phyloP scores from a whole-genome alignment of 2,797 vertebrate species.

The Caiman crocodilus region DNA sequence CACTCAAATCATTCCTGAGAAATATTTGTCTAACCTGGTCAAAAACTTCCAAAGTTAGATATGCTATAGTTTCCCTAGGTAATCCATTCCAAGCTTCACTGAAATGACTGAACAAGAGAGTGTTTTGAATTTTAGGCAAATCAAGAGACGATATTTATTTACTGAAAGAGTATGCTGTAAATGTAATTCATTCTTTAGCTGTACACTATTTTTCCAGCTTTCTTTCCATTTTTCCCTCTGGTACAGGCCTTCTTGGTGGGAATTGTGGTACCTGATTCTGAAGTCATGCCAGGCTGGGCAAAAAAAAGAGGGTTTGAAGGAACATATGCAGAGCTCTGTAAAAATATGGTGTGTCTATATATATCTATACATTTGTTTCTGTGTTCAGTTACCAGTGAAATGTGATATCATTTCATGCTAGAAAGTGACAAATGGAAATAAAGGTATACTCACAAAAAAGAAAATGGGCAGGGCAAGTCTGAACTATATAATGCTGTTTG shows the following conservation, averaged over 20 bases:
- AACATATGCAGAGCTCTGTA: conserved; percentile 89
- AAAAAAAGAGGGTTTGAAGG: conserved; percentile 93
- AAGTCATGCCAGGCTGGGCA: conserved; percentile 94
- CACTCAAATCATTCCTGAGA: no score
- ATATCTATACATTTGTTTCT: accelerated
- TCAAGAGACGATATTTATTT: background rate
- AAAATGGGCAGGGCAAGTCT: background rate
- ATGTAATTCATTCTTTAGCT: background rate
- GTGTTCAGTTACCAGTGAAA: background rate
- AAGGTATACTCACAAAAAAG: background rate
- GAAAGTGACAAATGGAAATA: background rate
- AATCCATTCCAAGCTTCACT: background rate
- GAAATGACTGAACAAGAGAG: background rate
- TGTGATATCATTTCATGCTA: background rate
- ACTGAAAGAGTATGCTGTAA: background rate
- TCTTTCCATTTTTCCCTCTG: conserved; percentile 7
- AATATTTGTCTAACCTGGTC: no score
- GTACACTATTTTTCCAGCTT: background rate
- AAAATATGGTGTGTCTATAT: conserved; percentile 86
- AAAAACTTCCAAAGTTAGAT: no score
- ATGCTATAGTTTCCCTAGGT: no score
- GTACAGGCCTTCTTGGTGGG: conserved; percentile 94
- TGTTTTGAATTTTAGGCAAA: background rate
- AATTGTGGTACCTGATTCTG: conserved; percentile 94
- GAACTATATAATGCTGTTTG: background rate